Evolutionary conservation across 1,140 invertebrate genomes (phyloP).

Genomic region (Steinernema khuongi): DNA sequence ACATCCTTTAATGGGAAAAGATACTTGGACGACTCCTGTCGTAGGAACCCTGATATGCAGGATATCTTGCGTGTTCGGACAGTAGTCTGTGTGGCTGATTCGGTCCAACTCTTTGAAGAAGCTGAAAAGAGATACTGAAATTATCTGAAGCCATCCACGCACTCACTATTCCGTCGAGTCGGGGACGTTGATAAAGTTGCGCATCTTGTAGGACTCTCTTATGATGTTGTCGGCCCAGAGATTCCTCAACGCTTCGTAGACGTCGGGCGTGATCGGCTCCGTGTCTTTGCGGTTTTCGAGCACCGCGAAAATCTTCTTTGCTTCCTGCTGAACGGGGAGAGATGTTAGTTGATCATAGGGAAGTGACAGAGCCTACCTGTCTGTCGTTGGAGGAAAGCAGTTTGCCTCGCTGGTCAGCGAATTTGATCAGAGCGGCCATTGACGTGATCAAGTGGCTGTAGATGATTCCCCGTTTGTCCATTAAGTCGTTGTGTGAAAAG

Average conservation of each 20-base stretch:
- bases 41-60: conserved; percentile 89
- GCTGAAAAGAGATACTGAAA: conserved; percentile 29
- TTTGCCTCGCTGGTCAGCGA: background rate
- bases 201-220: conserved; percentile 1
- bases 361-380: background rate
- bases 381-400: background rate
- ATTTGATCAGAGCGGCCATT: conserved; percentile 26
- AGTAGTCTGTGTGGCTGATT: conserved; percentile 68
- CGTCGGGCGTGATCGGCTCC: background rate
- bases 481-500: conserved; percentile 41
- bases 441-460: conserved; percentile 39
- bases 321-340: background rate
- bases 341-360: background rate
- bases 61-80: conserved; percentile 87
- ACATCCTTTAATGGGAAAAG: conserved; percentile 66
- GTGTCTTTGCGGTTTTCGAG: conserved; percentile 1
- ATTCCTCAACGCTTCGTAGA: background rate
- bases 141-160: background rate
- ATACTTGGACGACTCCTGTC: conserved; percentile 83
- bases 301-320: conserved; percentile 1
- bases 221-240: background rate
- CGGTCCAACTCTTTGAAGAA: conserved; percentile 79
- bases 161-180: conserved; percentile 25
- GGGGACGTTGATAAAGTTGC: background rate
- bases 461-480: conserved; percentile 39